Percentiles rank a stretch among this genome's conserved stretches.
Conservation (phyloP, 2,797 vertebrate genomes). For the Enteromius thamalakanensis region DNA sequence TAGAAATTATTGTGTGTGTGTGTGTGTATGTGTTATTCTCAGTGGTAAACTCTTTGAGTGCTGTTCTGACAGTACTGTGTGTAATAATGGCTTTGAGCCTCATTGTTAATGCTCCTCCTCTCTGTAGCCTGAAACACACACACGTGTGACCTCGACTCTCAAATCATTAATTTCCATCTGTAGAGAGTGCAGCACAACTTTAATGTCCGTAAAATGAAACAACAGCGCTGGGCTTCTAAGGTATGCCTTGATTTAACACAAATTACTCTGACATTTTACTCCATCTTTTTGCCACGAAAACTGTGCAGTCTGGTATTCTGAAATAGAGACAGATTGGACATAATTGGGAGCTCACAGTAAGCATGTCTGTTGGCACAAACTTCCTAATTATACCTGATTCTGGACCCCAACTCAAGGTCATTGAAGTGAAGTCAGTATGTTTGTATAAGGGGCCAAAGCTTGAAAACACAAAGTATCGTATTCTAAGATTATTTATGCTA, state of each 20-base stretch:
- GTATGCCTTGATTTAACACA: conserved; percentile 39
- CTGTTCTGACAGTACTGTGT: not conserved
- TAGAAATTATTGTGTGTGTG: conserved; percentile 14
- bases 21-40: conserved; percentile 25
- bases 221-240: not conserved
- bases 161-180: not conserved
- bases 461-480: conserved; percentile 42
- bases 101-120: conserved; percentile 12
- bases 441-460: conserved; percentile 41
- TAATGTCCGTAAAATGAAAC: conserved; percentile 27
- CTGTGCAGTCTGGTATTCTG: conserved; percentile 18
- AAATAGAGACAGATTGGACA: conserved; percentile 42
- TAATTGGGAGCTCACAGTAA: conserved; percentile 53
- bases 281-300: conserved; percentile 1
- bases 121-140: not conserved
- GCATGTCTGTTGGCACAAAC: conserved; percentile 49
- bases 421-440: conserved; percentile 46
- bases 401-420: conserved; percentile 47
- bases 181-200: conserved; percentile 10
- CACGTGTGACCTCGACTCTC: not conserved
- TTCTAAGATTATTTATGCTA: conserved; percentile 54
- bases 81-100: conserved; percentile 31
- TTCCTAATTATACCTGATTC: conserved; percentile 56
- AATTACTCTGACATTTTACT: conserved; percentile 37
- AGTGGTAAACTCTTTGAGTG: conserved; percentile 22